Conservation (phyloP, 1,140 invertebrate species). For the Ooceraea biroi region DNA sequence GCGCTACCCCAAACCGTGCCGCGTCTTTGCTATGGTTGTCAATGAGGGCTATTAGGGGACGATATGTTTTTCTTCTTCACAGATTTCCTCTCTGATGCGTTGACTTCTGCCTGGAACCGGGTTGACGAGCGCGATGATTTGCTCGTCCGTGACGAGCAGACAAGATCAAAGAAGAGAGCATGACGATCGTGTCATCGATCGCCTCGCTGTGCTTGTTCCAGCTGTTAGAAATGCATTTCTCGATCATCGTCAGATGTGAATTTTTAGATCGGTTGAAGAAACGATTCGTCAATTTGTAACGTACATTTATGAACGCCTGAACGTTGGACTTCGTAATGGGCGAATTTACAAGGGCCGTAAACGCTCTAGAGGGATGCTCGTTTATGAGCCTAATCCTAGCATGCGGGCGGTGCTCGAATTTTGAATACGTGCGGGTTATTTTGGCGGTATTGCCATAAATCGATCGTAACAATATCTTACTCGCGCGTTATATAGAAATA, state of each 20-base stretch:
- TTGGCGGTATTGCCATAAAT: slow-evolving; percentile 24
- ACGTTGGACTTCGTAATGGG: neutral
- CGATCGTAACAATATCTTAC: slow-evolving; percentile 5
- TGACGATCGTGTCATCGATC: neutral
- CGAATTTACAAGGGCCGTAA: neutral
- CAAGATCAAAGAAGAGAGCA: neutral
- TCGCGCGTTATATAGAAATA: neutral
- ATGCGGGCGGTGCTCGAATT: slow-evolving; percentile 43
- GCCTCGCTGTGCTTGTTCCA: no score
- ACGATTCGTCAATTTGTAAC: neutral
- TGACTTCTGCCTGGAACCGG: slow-evolving; percentile 64
- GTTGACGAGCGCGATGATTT: slow-evolving; percentile 52
- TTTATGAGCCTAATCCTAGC: slow-evolving; percentile 19
- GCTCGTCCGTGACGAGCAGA: slow-evolving; percentile 26
- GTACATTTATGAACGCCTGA: neutral
- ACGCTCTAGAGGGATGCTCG: neutral
- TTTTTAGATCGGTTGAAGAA: neutral
- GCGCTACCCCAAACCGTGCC: slow-evolving; percentile 65
- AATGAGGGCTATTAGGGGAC: slow-evolving; percentile 86
- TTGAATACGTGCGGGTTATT: slow-evolving; percentile 42
- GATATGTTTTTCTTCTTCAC: slow-evolving; percentile 86
- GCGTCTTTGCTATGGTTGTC: slow-evolving; percentile 81
- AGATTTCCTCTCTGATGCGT: slow-evolving; percentile 76
- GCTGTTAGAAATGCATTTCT: neutral
- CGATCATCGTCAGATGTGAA: neutral